Base-by-base conservation (phyloP, 1,140 invertebrate species). In the Aradophagus sp. region DNA sequence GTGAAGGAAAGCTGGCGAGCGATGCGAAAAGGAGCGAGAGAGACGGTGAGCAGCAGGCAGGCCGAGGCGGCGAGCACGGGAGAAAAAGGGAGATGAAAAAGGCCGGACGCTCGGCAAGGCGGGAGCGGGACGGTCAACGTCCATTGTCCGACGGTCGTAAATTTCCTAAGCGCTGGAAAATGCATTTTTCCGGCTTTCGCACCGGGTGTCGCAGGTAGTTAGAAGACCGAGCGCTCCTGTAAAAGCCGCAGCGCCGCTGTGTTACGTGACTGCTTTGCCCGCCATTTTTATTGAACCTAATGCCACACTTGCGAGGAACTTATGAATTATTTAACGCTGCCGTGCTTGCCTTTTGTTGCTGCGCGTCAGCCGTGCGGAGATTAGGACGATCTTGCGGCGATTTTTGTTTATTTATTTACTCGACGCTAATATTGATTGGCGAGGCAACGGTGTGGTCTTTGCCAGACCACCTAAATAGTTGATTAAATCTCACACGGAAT, bases 161-260 rank as follows among this genome's bases (percentile, higher is more conserved):
- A 80, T 80, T 78, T 75, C 62, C 61, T 71, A 59, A 70, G 73
- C 77, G 62, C 67, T 76, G 76, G 73, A 73, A 79, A 78, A 79
- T 74, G 73, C 75, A 76, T 77, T 79, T 80, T 78, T 79, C 76
- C 76, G 58, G 61, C 32, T n/a, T n/a, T 52, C 45, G 50, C 75
- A 70, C 47, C 75, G 42, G 65, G 74, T 67, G 35, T 45, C 38
- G 39, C 52, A 76, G 77, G 70, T 72, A 75, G 70, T 58, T 65
- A 56, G 27, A 38, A 16, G 38, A 52, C 26, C 53, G 35, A 45
- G 53, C 31, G 58, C 62, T 58, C 11, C 48, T 41, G 45, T 59
- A 47, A 68, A 61, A 55, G 27, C 39, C 65, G 53, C 50, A 48
- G 34, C 19, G 32, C 17, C 31, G 29, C 53, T 44, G 23, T 23